A percentile compares a stretch with the other conserved stretches of the same genome.
Conservation (phyloP, 1,140 invertebrate species). For the Muscidifurax raptorellus region DNA sequence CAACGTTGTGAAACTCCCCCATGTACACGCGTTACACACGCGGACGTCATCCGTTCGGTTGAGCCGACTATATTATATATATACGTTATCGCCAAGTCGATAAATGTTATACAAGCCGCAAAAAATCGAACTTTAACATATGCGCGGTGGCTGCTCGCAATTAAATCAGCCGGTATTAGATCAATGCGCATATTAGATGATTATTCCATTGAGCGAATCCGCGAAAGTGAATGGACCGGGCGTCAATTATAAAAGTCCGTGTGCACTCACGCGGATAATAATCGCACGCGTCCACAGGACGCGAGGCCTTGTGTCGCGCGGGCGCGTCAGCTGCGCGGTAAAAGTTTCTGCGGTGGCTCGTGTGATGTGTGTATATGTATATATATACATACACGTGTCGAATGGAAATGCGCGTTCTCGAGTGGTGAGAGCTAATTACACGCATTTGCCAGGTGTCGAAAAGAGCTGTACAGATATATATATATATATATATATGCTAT, state of each 20-base stretch:
- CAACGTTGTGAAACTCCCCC: not conserved
- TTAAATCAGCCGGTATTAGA: not conserved
- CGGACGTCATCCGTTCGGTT: not conserved
- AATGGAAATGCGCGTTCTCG: not conserved
- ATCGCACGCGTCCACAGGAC: constrained; percentile 3
- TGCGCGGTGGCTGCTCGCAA: not conserved
- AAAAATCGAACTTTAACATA: not conserved
- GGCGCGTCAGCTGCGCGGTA: constrained; percentile 14
- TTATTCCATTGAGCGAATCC: constrained; percentile 34
- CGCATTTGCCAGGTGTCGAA: not conserved
- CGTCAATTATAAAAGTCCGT: constrained; percentile 42
- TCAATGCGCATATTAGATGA: not conserved
- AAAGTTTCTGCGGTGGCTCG: constrained; percentile 29
- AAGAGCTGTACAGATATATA: not conserved
- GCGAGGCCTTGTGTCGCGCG: constrained; percentile 29
- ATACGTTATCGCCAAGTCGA: not conserved
- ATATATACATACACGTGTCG: not conserved
- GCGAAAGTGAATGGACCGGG: constrained; percentile 44
- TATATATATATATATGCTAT: too few relatives aligned
- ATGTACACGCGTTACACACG: not conserved
- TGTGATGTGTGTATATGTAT: not conserved
- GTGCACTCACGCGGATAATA: constrained; percentile 44
- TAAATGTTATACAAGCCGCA: not conserved
- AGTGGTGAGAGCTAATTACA: not conserved
- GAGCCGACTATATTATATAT: not conserved